Evolutionary conservation across 2,797 vertebrate species (phyloP), one percentile per base, ranked within the genome.

Genomic region (Cottoperca gobio): DNA sequence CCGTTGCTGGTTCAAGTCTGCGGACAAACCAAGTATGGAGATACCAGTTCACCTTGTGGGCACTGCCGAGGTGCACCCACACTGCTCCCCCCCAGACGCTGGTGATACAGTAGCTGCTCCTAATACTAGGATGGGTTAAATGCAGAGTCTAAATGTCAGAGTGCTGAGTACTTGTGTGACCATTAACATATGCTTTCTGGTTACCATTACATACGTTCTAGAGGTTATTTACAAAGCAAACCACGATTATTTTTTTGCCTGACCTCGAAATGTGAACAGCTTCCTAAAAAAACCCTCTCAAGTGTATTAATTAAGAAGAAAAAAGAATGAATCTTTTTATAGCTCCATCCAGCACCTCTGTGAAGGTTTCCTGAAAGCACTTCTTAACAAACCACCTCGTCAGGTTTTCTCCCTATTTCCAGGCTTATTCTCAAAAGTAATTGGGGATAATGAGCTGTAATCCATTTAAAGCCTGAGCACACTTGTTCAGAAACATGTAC

Each of bases 391-490:
- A 73, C 72, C 71, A 70, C 66, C 61, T 49, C 67, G 74, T 77
- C 62, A 70, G 69, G 33, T 70, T 83, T 73, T 72, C 54, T 68
- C 49, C 80, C 49, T 10, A 43, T 83, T 88, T 78, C 55, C 75
- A 10, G 2, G 59, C 55, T 86, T 78, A 81, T 83, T 85, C 80
- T 71, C 68, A 78, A 86, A 85, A 83, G 70, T 87, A 90, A 89
- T 86, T 86, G 84, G 50, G 61, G 79, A 89, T 93, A 91, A 92
- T 90, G 80, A 92, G 86, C 73, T 70, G 49, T 89, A 89, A 92
- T 91, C 87, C 86, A 89, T 92, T 91, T 84, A 87, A 89, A 91
- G 74, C 80, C 83, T 62, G 60, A 73, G 78, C 75, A 79, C 42
- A 66, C 71, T 79, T 53, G 54, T 73, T 70, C 28, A 65, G 73